A percentile compares a stretch with the other conserved stretches of the same genome.
phyloP scores from a whole-genome alignment of 2,888 invertebrate species.

The Arrhopalites spinosus region DNA sequence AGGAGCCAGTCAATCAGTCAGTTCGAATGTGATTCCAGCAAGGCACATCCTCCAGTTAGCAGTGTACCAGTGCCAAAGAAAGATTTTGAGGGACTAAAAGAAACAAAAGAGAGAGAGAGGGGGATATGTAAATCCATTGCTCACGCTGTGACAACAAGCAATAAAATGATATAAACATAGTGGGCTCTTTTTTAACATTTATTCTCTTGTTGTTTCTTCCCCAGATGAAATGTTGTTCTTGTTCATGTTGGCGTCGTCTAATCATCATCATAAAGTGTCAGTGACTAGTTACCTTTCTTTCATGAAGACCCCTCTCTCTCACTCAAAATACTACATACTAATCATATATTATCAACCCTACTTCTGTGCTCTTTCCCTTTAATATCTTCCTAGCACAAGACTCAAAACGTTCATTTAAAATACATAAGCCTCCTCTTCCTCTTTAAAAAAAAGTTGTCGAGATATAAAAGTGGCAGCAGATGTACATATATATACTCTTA shows the following conservation, averaged over 20 bases:
- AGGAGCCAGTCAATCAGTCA: too few relatives aligned
- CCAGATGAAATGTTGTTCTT: conserved; percentile 22
- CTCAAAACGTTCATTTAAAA: too few relatives aligned
- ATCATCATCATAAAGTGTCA: conserved; percentile 36
- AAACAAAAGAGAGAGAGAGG: too few relatives aligned
- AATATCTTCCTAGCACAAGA: too few relatives aligned
- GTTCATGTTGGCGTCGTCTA: conserved; percentile 29
- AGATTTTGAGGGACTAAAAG: conserved; percentile 6
- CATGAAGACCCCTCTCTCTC: too few relatives aligned
- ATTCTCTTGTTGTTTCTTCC: background rate
- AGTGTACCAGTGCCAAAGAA: background rate
- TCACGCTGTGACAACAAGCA: conserved; percentile 50
- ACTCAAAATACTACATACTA: too few relatives aligned
- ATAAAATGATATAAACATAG: conserved; percentile 54
- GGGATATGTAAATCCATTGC: conserved; percentile 50
- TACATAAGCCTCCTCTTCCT: background rate
- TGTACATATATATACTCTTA: background rate
- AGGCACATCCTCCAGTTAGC: too few relatives aligned
- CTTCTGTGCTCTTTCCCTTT: too few relatives aligned
- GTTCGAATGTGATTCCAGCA: background rate
- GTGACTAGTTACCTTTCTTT: conserved; percentile 8
- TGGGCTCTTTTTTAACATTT: background rate
- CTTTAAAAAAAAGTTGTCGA: background rate
- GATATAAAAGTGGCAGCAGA: background rate
- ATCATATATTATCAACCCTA: too few relatives aligned